Percentiles rank a stretch among this genome's conserved stretches.
Conservation (phyloP, 2,888 invertebrate genomes). For the Margaritifera margaritifera region DNA sequence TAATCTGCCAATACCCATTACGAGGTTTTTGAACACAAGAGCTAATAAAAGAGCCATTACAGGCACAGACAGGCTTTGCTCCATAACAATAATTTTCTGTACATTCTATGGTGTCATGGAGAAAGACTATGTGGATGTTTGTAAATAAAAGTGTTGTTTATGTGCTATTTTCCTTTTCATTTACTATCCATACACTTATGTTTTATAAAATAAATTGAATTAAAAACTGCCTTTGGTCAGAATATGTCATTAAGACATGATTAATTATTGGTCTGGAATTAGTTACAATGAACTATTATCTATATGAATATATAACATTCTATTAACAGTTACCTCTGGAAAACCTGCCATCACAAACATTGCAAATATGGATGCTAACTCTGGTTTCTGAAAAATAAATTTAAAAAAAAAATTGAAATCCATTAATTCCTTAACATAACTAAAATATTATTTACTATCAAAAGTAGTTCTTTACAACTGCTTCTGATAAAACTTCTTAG, state of each 20-base stretch:
- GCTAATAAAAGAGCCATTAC: background rate
- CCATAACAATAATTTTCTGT: background rate
- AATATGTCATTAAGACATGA: no score
- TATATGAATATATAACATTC: background rate
- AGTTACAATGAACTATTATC: background rate
- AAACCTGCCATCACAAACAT: slow-evolving; percentile 71
- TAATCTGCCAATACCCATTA: no score
- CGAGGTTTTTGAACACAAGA: background rate
- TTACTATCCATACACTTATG: no score
- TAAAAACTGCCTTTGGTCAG: no score
- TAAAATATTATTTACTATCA: background rate
- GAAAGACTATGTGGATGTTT: no score
- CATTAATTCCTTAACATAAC: background rate
- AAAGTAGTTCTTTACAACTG: no score
- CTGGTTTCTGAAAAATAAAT: slow-evolving; percentile 51
- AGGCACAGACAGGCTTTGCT: background rate
- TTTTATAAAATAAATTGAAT: no score
- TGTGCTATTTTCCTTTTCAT: no score
- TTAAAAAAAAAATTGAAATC: slow-evolving; percentile 1
- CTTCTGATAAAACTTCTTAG: no score
- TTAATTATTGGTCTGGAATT: no score
- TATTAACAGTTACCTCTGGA: slow-evolving; percentile 61
- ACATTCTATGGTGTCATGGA: background rate
- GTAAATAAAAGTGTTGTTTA: no score
- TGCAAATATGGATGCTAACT: slow-evolving; percentile 66